A percentile compares a stretch with the other conserved stretches of the same genome.
These are phyloP conservation scores for Hystrix brachyura DNA, from an alignment of 2,113 vertebrate species.

Conservation along the genomic window DNA sequence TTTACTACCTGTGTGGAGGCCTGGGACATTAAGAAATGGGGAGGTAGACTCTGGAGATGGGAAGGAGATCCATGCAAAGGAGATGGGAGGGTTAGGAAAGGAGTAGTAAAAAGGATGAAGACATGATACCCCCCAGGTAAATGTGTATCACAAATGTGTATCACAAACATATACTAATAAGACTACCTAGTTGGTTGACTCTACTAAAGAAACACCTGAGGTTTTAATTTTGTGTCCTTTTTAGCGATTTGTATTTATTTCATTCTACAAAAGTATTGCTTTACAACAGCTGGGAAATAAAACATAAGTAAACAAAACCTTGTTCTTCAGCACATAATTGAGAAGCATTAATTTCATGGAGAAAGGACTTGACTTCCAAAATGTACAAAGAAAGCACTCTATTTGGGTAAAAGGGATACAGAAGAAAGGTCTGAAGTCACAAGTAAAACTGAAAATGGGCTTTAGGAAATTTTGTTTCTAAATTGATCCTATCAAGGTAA, in stretches of 20 bases:
- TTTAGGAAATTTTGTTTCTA: not conserved
- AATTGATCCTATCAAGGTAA: not conserved
- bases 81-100: not conserved
- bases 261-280: not conserved
- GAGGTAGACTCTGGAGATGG: not conserved
- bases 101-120: not conserved
- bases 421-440: not conserved
- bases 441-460: not conserved
- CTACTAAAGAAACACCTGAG: not conserved
- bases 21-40: not conserved
- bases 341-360: slow-evolving; percentile 6
- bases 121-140: not conserved
- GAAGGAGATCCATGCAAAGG: not conserved
- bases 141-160: not conserved
- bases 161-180: not conserved
- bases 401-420: not conserved
- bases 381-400: not conserved
- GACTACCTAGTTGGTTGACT: not conserved
- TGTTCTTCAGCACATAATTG: not conserved
- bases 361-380: slow-evolving; percentile 7
- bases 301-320: not conserved
- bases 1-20: not conserved
- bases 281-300: not conserved
- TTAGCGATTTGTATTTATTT: not conserved
- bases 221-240: not conserved